Conservation (phyloP, 2,797 vertebrate species). For the Philypnodon macrostomus region DNA sequence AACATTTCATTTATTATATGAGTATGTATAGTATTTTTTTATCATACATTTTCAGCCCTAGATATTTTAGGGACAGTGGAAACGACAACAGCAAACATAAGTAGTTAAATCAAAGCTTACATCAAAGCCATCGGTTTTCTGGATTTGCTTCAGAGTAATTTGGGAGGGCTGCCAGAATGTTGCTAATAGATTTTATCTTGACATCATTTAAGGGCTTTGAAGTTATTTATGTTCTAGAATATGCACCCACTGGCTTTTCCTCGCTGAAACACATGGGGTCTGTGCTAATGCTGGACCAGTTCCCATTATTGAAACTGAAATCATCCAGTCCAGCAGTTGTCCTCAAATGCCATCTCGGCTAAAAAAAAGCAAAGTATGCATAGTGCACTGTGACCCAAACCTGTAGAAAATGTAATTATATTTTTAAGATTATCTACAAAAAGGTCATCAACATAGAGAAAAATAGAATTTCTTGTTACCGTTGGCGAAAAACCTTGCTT, state of each 20-base stretch:
- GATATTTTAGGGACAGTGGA: no score
- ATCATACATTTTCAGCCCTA: no score
- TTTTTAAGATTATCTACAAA: constrained; percentile 7
- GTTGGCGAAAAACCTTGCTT: neutral
- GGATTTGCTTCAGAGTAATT: no score
- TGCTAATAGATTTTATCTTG: no score
- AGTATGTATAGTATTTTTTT: no score
- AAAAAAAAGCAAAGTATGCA: constrained; percentile 9
- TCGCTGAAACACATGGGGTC: constrained; percentile 13
- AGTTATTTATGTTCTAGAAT: no score
- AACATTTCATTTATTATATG: no score
- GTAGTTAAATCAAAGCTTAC: no score
- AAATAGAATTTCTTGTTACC: constrained; percentile 6
- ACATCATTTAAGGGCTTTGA: no score
- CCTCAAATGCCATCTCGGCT: constrained; percentile 16
- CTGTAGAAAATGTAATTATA: constrained; percentile 2
- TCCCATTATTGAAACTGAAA: constrained; percentile 46
- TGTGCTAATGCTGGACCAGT: constrained; percentile 38
- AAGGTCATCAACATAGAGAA: neutral
- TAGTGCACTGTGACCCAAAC: neutral
- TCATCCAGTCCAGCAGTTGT: constrained; percentile 57
- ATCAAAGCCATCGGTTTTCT: no score
- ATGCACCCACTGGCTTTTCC: neutral
- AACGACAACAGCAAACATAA: no score
- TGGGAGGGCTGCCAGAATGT: no score